A percentile compares a stretch with the other conserved stretches of the same genome.
phyloP scores from a whole-genome alignment of 2,797 vertebrate species.

The Spondyliosoma cantharus region DNA sequence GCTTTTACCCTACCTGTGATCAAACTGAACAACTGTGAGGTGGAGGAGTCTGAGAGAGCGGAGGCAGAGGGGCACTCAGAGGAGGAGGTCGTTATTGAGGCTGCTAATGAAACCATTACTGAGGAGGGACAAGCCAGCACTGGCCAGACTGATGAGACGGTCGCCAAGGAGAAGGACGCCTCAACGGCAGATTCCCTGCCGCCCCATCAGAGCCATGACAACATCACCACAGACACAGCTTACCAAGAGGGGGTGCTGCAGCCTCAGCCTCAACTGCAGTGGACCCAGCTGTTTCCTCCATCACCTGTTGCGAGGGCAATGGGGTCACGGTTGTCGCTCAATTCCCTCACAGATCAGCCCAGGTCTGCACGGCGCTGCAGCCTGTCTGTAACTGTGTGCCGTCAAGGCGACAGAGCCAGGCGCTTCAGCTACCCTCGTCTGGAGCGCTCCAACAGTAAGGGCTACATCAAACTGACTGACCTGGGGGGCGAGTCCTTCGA shows the following conservation, averaged over 20 bases:
- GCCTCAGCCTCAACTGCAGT: constrained; percentile 34
- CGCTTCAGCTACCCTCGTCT: constrained; percentile 89
- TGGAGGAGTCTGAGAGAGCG: constrained; percentile 77
- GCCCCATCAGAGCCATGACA: constrained; percentile 57
- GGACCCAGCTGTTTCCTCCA: constrained; percentile 79
- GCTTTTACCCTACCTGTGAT: constrained; percentile 92
- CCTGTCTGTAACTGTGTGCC: constrained; percentile 72
- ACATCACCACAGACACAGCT: constrained; percentile 28
- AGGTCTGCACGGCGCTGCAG: constrained; percentile 75
- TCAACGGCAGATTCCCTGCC: constrained; percentile 29
- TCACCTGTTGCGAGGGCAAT: constrained; percentile 74
- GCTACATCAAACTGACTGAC: constrained; percentile 92
- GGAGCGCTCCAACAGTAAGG: constrained; percentile 92
- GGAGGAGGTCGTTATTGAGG: constrained; percentile 68
- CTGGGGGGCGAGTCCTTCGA: constrained; percentile 90
- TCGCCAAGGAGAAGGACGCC: constrained; percentile 64
- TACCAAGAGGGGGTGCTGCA: constrained; percentile 47
- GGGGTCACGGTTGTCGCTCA: constrained; percentile 83
- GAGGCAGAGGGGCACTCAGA: constrained; percentile 50
- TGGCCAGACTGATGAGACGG: constrained; percentile 39
- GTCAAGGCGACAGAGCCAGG: constrained; percentile 80
- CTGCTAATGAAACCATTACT: constrained; percentile 25
- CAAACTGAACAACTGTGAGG: constrained; percentile 88
- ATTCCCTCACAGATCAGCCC: constrained; percentile 83
- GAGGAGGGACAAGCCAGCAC: constrained; percentile 53